These are phyloP conservation scores for Incurvaria masculella DNA, from an alignment of 2,888 invertebrate species.

Conservation along the genomic window DNA sequence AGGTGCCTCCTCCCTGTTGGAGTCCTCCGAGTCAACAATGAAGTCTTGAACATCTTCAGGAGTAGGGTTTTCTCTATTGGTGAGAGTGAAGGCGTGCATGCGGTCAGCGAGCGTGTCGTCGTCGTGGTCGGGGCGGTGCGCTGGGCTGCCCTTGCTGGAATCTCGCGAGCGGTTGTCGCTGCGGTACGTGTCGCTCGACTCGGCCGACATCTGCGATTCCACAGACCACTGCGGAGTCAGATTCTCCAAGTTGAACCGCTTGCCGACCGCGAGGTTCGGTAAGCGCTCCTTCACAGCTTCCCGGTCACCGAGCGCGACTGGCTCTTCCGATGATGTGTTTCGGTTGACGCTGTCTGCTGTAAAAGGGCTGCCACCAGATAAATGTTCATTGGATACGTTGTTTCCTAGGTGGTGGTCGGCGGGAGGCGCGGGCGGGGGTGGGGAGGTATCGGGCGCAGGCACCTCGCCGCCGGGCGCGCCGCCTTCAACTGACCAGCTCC, in stretches of 20 bases:
- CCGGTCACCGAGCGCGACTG: slow-evolving; percentile 31
- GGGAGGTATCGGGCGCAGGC: slow-evolving; percentile 15
- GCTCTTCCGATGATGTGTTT: slow-evolving; percentile 25
- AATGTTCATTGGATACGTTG: no score
- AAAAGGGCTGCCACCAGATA: slow-evolving; percentile 18
- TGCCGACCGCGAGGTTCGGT: slow-evolving; percentile 44
- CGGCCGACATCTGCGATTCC: slow-evolving; percentile 64
- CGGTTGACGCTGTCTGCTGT: slow-evolving; percentile 16
- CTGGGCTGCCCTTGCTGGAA: slow-evolving; percentile 46
- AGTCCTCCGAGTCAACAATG: neutral
- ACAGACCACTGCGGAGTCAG: slow-evolving; percentile 63
- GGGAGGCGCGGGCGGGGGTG: slow-evolving; percentile 19
- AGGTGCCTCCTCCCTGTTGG: neutral
- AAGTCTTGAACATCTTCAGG: slow-evolving; percentile 15
- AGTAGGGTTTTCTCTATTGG: slow-evolving; percentile 27
- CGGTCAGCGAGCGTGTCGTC: slow-evolving; percentile 32
- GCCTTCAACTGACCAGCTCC: slow-evolving; percentile 62
- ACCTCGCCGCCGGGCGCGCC: slow-evolving; percentile 28
- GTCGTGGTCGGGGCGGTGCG: slow-evolving; percentile 36
- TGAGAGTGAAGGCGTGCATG: slow-evolving; percentile 37
- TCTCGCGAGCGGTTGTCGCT: slow-evolving; percentile 58
- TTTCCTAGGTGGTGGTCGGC: slow-evolving; percentile 19
- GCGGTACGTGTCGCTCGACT: slow-evolving; percentile 61
- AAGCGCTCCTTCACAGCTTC: slow-evolving; percentile 39
- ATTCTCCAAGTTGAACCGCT: slow-evolving; percentile 39